Evolutionary conservation across 2,888 invertebrate genomes (phyloP), one percentile per base, ranked within the genome.

Genomic region (Rhimphoctona megacephalus): DNA sequence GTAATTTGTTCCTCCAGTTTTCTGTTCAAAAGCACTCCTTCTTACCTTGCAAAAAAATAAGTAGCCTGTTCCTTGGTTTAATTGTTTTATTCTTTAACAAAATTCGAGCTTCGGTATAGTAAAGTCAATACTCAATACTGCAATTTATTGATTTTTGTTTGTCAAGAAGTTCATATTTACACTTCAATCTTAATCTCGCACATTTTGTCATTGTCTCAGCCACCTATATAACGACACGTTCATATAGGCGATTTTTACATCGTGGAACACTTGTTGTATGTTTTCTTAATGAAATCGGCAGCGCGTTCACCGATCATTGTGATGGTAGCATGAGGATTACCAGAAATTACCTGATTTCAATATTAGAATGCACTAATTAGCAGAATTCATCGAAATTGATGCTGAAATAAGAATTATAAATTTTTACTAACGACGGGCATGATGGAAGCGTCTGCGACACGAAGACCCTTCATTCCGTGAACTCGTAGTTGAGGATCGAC

Each of bases 401-500:
- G 39, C 22, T 39, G n/a, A 9, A 36, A 9, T 0, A n/a, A 14
- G 6, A 57, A 52, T 61, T 14, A 30, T 7, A 14, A 7, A 19
- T 46, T 77, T 46, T 4, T 14, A 73, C 93, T 93, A 90, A 96
- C 96, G 93, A 6, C 94, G 92, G 96, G 96, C 94, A 96, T 96
- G 36, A 96, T 94, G 0, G 96, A 96, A 1, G 96, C 95, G 88
- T 96, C 96, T 3, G 95, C 95, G 2, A 94, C 90, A 49, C 94
- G 90, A 43, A 94, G 86, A 36, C 96, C 96, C 86, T 95, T 92
- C 22, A 97, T 94, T 0, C 97, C 97, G 88, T 96, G 94, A 0
- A 97, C 96, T 88, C 94, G 95, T 2, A 97, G 94, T 92, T 96
- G 95, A 87, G 96, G 95, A 93, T 97, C 96, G 0, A 97, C 97